Percentiles rank a stretch among this genome's conserved stretches.
Evolutionary conservation across 2,888 invertebrate species (phyloP).

Genomic region (Aspidapion aeneum): DNA sequence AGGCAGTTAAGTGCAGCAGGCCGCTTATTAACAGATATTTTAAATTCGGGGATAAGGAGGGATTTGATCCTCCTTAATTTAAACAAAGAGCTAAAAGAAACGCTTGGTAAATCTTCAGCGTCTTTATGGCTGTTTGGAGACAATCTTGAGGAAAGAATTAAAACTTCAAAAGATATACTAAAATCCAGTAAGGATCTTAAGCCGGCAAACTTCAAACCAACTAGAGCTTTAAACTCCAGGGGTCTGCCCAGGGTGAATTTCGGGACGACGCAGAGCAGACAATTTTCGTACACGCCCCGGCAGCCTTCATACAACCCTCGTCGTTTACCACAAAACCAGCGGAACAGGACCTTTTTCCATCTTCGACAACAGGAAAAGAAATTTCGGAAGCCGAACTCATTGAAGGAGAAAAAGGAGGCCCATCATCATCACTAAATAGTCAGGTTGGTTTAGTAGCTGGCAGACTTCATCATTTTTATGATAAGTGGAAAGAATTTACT

Average conservation of each 20-base stretch:
- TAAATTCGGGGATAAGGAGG: too few species aligned
- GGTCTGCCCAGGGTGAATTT: background rate
- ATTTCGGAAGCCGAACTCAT: too few species aligned
- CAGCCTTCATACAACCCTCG: background rate
- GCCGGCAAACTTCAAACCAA: background rate
- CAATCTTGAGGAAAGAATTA: background rate
- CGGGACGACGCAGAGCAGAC: background rate
- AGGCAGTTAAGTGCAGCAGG: too few species aligned
- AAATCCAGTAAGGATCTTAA: background rate
- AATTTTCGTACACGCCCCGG: background rate
- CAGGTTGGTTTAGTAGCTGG: background rate
- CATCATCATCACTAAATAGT: too few species aligned
- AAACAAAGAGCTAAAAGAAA: background rate
- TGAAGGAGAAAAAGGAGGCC: too few species aligned
- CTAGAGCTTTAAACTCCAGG: background rate
- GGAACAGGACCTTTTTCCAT: too few species aligned
- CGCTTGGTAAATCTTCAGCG: background rate
- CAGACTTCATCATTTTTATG: background rate
- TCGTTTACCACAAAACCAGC: background rate
- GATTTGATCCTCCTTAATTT: background rate
- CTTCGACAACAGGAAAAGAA: too few species aligned
- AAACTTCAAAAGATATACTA: background rate
- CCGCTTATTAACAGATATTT: too few species aligned
- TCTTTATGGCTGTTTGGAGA: background rate
- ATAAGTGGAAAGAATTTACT: background rate